Conservation (phyloP, 2,888 invertebrate species). For the Perizoma affinitatum region DNA sequence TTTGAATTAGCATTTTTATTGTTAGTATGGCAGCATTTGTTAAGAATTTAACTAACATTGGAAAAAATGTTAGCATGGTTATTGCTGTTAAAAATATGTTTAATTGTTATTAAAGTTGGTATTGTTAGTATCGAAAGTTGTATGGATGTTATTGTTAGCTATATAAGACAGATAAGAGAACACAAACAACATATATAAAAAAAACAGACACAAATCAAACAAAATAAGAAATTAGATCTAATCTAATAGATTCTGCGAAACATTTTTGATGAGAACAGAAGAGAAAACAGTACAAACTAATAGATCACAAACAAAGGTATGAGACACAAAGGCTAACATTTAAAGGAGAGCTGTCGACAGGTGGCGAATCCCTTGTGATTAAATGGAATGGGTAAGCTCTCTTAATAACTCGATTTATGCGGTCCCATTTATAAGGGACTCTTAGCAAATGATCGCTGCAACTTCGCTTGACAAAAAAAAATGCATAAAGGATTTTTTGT, state of each 20-base stretch:
- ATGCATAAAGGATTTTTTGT: slow-evolving; percentile 7
- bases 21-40: slow-evolving; percentile 7
- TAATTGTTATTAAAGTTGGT: too few species aligned
- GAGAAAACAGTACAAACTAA: slow-evolving; percentile 46
- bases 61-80: slow-evolving; percentile 1
- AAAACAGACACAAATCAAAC: slow-evolving; percentile 30
- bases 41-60: slow-evolving; percentile 6
- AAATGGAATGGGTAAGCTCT: slow-evolving; percentile 39
- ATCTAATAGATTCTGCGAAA: slow-evolving; percentile 33
- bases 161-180: slow-evolving; percentile 19
- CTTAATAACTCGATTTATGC: slow-evolving; percentile 30
- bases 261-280: slow-evolving; percentile 27
- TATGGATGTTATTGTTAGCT: slow-evolving; percentile 3
- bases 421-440: slow-evolving; percentile 12
- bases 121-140: too few species aligned
- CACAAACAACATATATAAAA: slow-evolving; percentile 26
- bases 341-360: slow-evolving; percentile 56
- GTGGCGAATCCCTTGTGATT: slow-evolving; percentile 43
- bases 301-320: slow-evolving; percentile 46
- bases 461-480: slow-evolving; percentile 1
- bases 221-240: slow-evolving; percentile 37
- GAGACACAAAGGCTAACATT: slow-evolving; percentile 53
- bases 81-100: slow-evolving; percentile 4
- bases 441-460: slow-evolving; percentile 15
- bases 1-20: slow-evolving; percentile 14